Base-by-base conservation (phyloP, 2,113 vertebrate genomes). In the Camelus dromedarius region DNA sequence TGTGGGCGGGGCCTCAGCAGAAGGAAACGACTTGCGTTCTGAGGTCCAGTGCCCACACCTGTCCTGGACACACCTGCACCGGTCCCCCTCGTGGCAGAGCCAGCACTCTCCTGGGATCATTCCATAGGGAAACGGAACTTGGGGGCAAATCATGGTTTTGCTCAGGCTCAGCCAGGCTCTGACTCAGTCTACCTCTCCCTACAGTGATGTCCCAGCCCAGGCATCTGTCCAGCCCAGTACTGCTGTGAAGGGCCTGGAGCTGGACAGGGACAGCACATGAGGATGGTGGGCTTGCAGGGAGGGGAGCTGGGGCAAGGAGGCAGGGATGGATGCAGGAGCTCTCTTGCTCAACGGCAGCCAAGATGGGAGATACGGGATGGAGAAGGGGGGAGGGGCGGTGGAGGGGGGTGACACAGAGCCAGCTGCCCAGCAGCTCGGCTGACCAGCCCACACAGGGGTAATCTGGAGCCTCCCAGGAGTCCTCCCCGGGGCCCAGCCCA, bases 1-100 rank as follows among this genome's bases (percentile, higher is more conserved):
- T 1, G 1, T 20, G 64, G 35, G 50, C 2, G 18, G 64, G 42
- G 24, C 16, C 1, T 46, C 20, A 0, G 1, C 15, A 12, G 30
- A 84, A 30, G 1, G 42, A 4, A 3, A n/a, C 30, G 1, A 11
- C 3, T 73, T 28, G 18, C 14, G 52, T 18, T 64, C 35, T 4
- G 0, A 6, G 28, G 76, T 9, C 5, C 26, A 35, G 54, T 1
- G 3, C 42, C 56, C 9, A 46, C 15, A 15, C 48, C 70, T 12
- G 5, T 2, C 4, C 20, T 6, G 48, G 18, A 26, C 42, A 8
- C 18, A 7, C 58, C 4, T 35, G 38, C 6, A 0, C 18, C 18
- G 14, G 18, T 5, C 42, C 52, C 5, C 0, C 22, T 50, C 0
- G 0, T 2, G 5, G 14, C 10, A 19, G n/a, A 35, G 24, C 6